Evolutionary conservation across 2,113 vertebrate species (phyloP).

Genomic region (Leptosomus discolor): DNA sequence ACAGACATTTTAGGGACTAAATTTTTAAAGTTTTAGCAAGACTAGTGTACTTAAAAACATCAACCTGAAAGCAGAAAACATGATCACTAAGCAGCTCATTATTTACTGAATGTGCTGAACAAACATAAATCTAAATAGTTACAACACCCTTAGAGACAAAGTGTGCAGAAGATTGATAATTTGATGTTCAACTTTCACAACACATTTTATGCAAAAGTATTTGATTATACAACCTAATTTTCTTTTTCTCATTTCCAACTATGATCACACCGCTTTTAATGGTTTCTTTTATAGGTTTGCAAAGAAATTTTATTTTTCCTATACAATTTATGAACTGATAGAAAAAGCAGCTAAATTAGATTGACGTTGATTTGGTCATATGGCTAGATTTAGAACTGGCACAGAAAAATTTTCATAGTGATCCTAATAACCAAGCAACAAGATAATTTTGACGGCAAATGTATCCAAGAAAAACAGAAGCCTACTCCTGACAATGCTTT

Average conservation of each 20-base stretch:
- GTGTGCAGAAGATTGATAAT: neutral
- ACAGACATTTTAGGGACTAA: neutral
- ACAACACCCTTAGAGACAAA: neutral
- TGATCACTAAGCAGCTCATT: neutral
- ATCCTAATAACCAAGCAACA: neutral
- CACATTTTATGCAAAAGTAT: neutral
- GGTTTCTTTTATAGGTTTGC: neutral
- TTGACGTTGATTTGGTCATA: neutral
- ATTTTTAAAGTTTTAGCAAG: neutral
- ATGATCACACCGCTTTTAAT: neutral
- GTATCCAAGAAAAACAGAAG: neutral
- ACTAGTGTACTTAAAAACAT: neutral
- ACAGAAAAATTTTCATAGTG: neutral
- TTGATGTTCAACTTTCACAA: neutral
- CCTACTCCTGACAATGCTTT: neutral
- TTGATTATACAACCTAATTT: neutral
- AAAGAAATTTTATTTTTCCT: neutral
- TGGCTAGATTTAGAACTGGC: neutral
- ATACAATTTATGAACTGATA: neutral
- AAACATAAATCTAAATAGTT: neutral
- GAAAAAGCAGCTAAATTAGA: neutral
- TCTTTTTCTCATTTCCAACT: neutral
- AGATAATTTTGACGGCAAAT: neutral
- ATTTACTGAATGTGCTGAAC: neutral
- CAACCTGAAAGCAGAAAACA: neutral